Conservation (phyloP, 2,888 invertebrate species). For the Eledone cirrhosa region DNA sequence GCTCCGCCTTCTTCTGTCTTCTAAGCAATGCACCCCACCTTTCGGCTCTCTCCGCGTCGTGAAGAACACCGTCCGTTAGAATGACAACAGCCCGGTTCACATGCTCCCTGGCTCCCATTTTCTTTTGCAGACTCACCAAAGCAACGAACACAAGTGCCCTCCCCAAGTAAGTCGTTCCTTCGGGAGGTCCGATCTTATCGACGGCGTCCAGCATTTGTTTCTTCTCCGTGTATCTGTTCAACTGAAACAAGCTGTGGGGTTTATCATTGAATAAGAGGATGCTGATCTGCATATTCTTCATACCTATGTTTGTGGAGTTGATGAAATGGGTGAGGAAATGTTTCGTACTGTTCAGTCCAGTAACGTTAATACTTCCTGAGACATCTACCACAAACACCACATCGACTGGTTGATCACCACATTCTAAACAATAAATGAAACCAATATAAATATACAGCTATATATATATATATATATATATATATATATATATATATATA, state of each 20-base stretch:
- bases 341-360: slow-evolving; percentile 17
- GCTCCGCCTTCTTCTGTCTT: slow-evolving; percentile 17
- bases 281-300: slow-evolving; percentile 16
- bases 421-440: neutral
- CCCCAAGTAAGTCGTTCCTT: slow-evolving; percentile 9
- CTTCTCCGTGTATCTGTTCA: neutral
- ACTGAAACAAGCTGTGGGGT: slow-evolving; percentile 8
- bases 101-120: slow-evolving; percentile 5
- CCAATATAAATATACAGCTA: neutral
- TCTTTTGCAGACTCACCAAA: slow-evolving; percentile 16
- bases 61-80: slow-evolving; percentile 10
- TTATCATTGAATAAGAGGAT: slow-evolving; percentile 18
- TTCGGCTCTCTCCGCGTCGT: slow-evolving; percentile 20
- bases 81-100: slow-evolving; percentile 4
- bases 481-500: no score
- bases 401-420: slow-evolving; percentile 15
- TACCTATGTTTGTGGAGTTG: slow-evolving; percentile 14
- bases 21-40: slow-evolving; percentile 8
- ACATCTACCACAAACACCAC: slow-evolving; percentile 17
- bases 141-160: slow-evolving; percentile 12
- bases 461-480: no score
- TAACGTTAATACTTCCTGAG: slow-evolving; percentile 17
- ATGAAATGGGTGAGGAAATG: slow-evolving; percentile 24
- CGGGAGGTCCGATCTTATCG: slow-evolving; percentile 9
- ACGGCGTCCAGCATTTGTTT: slow-evolving; percentile 14